Conservation (phyloP, 2,888 invertebrate species). For the Pardosa pseudoannulata region DNA sequence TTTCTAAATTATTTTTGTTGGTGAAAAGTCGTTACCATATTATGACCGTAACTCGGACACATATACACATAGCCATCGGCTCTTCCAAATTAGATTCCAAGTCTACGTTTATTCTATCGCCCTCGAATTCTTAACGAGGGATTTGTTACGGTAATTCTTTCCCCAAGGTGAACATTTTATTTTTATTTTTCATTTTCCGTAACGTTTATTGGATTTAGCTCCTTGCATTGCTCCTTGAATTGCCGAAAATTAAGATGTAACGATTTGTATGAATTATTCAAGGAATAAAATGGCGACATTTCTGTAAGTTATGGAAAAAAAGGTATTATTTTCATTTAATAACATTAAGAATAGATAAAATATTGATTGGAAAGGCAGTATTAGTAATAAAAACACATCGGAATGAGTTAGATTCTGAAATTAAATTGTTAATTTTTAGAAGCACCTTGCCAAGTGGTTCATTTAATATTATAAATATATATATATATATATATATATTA, state of each 20-base stretch:
- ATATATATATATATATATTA: constrained; percentile 15
- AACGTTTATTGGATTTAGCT: constrained; percentile 10
- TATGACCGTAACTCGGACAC: constrained; percentile 8
- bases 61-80: constrained; percentile 4
- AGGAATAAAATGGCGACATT: background rate
- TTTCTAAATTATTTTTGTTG: constrained; percentile 10
- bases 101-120: constrained; percentile 15
- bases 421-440: too few relatives aligned
- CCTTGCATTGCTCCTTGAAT: background rate
- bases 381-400: too few relatives aligned
- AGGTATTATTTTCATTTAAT: too few relatives aligned
- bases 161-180: constrained; percentile 2
- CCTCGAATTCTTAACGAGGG: constrained; percentile 13
- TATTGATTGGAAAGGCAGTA: too few relatives aligned
- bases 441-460: background rate
- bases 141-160: constrained; percentile 17
- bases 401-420: too few relatives aligned
- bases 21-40: constrained; percentile 9
- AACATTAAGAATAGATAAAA: too few relatives aligned
- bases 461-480: background rate
- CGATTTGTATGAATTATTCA: background rate
- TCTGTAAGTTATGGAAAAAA: background rate
- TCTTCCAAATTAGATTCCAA: constrained; percentile 10
- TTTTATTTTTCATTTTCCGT: constrained; percentile 5
- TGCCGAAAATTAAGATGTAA: background rate